These are phyloP conservation scores for Empidonax alnorum DNA, from an alignment of 2,113 vertebrate genomes.

Conservation along the genomic window DNA sequence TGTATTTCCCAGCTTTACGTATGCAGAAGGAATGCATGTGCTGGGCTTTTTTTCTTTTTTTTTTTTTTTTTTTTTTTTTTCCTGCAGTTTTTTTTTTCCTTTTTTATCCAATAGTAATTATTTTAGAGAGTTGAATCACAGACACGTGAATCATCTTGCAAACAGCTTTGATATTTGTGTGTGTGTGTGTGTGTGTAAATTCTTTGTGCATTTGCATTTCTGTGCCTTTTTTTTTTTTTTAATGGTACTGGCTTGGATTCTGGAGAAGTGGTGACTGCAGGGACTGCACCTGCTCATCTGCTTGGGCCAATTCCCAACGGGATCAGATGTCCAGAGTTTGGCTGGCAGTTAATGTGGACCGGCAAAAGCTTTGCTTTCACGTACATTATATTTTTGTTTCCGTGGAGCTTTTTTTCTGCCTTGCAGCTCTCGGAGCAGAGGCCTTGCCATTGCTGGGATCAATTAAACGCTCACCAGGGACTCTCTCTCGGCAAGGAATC, in stretches of 20 bases:
- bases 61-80: not conserved
- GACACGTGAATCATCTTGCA: not conserved
- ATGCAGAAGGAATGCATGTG: not conserved
- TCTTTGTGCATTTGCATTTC: not conserved
- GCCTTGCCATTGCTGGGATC: slow-evolving; percentile 64
- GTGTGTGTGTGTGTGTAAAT: not conserved
- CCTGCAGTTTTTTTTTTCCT: not conserved
- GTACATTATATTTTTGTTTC: not conserved
- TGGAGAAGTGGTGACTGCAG: not conserved
- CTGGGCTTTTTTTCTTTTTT: not conserved
- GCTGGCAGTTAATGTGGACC: not conserved
- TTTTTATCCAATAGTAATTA: not conserved
- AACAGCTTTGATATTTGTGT: not conserved
- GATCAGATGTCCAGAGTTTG: not conserved
- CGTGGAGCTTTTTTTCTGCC: not conserved
- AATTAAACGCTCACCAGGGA: slow-evolving; percentile 59
- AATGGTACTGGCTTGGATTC: not conserved
- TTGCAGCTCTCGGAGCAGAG: slow-evolving; percentile 33
- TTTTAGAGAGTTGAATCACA: not conserved
- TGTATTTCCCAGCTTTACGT: not conserved
- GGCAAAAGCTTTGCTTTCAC: not conserved
- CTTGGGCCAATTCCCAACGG: not conserved
- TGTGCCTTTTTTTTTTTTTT: not conserved
- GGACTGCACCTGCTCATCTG: slow-evolving; percentile 25
- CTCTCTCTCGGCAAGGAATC: slow-evolving; percentile 23